Percentiles rank a stretch among this genome's conserved stretches.
These are phyloP conservation scores for Melanotaenia duboulayi DNA, from an alignment of 2,113 vertebrate genomes.

Conservation along the genomic window DNA sequence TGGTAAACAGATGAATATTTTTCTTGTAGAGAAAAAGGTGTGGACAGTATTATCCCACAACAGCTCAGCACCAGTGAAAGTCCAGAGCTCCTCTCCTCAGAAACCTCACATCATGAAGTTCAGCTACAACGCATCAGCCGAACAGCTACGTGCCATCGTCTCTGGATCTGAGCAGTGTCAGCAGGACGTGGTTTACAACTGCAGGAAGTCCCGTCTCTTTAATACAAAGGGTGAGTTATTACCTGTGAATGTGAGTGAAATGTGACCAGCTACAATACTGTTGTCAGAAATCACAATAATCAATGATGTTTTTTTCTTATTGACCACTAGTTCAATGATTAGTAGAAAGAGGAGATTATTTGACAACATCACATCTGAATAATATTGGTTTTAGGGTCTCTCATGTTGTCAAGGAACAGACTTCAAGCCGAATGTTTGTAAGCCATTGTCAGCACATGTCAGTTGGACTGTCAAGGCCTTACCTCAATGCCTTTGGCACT, in stretches of 20 bases:
- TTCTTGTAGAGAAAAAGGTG: slow-evolving; percentile 88
- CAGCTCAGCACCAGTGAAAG: slow-evolving; percentile 83
- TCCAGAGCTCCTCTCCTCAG: slow-evolving; percentile 78
- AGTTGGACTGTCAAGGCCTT: too few species aligned
- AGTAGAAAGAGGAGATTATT: too few species aligned
- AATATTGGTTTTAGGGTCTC: too few species aligned
- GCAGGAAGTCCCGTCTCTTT: slow-evolving; percentile 91
- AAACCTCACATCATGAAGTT: slow-evolving; percentile 86
- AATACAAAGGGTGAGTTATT: slow-evolving; percentile 85
- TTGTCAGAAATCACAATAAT: too few species aligned
- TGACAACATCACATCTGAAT: too few species aligned
- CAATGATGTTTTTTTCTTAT: too few species aligned
- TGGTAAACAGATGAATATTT: background rate
- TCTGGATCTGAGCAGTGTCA: slow-evolving; percentile 90
- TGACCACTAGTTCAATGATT: too few species aligned
- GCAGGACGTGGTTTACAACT: slow-evolving; percentile 92
- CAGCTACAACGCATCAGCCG: slow-evolving; percentile 86
- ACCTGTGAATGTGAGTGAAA: background rate
- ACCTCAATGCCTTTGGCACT: too few species aligned
- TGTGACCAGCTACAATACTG: too few species aligned
- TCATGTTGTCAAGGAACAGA: too few species aligned
- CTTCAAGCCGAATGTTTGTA: too few species aligned
- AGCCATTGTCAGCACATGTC: too few species aligned
- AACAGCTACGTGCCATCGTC: slow-evolving; percentile 90
- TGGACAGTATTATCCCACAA: slow-evolving; percentile 93